Base-by-base conservation (phyloP, 2,888 invertebrate genomes). In the Eupithecia centaureata region DNA sequence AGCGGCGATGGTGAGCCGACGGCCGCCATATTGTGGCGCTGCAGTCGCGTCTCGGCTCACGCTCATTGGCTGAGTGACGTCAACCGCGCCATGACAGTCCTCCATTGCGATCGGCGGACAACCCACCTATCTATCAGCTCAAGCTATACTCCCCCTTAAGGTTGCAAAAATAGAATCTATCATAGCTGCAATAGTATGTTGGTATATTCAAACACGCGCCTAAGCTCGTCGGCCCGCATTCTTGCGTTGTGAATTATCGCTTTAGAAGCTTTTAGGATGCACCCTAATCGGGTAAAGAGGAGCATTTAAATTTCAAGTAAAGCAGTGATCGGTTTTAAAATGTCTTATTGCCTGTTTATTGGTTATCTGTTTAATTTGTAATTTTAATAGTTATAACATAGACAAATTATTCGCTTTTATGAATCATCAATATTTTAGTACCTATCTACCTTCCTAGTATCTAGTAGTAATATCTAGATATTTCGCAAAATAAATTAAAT, bases 21-120 rank as follows among this genome's bases (percentile, higher is more conserved):
- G 91, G 91, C 90, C 83, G 93, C 92, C 93, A 92, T 93, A 82
- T 93, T 92, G 92, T 90, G 92, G 91, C 92, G 92, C 92, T 91
- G 85, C 85, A 81, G 86, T 92, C 92, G 91, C 88, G 82, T 79
- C 79, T 84, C 82, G 75, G 84, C 79, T 75, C 77, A 80, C 86
- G 89, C 90, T 90, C 88, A 92, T 92, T 92, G 92, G 92, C 79
- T 81, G 89, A 89, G 84, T 92, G 92, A 92, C 92, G 92, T 92
- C 92, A 91, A 86, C 78, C 86, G 82, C 90, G 89, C 90, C 91
- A 91, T 92, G 89, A 89, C 91, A 86, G 86, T 86, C 88, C 84
- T 84, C 91, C 91, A 91, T 90, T 89, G 86, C 91, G 87, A 83
- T 78, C 74, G 77, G 80, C 79, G 77, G 82, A 88, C 84, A 88